Percentiles rank a stretch among this genome's conserved stretches.
Conservation (phyloP, 2,113 vertebrate genomes). For the Chamaetylas fuelleborni region DNA sequence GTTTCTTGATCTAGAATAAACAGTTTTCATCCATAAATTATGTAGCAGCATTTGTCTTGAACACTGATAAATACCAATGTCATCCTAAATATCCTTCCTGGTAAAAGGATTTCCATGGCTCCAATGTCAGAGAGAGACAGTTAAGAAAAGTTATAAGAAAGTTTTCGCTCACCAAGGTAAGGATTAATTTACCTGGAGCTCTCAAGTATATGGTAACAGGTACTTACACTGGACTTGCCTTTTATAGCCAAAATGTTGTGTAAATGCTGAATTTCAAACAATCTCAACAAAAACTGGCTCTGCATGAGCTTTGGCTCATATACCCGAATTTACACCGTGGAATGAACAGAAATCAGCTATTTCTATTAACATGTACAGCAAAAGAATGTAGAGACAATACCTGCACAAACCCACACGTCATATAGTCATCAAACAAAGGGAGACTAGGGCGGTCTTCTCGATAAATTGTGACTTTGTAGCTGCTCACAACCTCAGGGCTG, state of each 20-base stretch:
- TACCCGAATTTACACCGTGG: background rate
- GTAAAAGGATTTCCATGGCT: background rate
- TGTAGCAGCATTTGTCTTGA: background rate
- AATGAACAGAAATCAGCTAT: background rate
- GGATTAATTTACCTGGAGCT: background rate
- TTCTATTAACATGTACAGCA: background rate
- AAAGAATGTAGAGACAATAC: constrained; percentile 65
- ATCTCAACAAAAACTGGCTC: background rate
- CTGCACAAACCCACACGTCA: constrained; percentile 89
- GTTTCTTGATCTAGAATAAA: background rate
- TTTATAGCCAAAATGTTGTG: background rate
- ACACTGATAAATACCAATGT: background rate
- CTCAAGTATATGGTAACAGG: background rate
- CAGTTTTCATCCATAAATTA: background rate
- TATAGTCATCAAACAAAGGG: constrained; percentile 88
- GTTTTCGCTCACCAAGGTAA: background rate
- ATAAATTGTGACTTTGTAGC: constrained; percentile 85
- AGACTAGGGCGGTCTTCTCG: constrained; percentile 90
- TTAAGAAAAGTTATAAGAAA: background rate
- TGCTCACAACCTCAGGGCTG: constrained; percentile 73
- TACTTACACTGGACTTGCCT: background rate
- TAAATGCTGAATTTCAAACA: background rate
- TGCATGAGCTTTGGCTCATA: background rate
- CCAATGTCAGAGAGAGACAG: background rate
- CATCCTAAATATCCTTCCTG: background rate